Conservation (phyloP, 2,113 vertebrate species). For the Esox niger region DNA sequence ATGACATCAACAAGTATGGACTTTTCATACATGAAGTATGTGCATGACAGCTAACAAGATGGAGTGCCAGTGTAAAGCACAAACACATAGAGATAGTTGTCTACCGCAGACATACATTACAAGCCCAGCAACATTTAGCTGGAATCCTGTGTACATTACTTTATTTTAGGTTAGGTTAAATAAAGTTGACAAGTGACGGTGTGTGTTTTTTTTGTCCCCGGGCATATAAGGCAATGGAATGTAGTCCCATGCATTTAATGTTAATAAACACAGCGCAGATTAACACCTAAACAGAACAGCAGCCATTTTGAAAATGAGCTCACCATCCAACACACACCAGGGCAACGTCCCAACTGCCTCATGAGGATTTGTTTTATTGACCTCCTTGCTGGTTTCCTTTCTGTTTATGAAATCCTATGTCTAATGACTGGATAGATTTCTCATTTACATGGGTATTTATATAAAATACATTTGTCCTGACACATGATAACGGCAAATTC, state of each 20-base stretch:
- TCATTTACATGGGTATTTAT: too few relatives aligned
- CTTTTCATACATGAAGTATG: too few relatives aligned
- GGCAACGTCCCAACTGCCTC: background rate
- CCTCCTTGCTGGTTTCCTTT: slow-evolving; percentile 4
- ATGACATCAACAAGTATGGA: too few relatives aligned
- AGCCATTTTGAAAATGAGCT: slow-evolving; percentile 33
- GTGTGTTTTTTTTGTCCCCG: slow-evolving; percentile 35
- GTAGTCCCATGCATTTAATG: slow-evolving; percentile 57
- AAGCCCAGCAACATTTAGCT: slow-evolving; percentile 10
- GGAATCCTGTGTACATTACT: slow-evolving; percentile 69
- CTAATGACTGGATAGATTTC: too few relatives aligned
- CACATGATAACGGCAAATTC: too few relatives aligned
- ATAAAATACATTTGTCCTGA: too few relatives aligned
- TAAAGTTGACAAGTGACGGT: slow-evolving; percentile 73
- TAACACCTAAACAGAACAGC: slow-evolving; percentile 62
- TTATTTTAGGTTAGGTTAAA: slow-evolving; percentile 79
- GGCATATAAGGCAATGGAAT: slow-evolving; percentile 81
- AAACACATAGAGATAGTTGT: background rate
- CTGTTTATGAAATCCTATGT: background rate
- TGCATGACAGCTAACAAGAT: too few relatives aligned
- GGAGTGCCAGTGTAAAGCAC: too few relatives aligned
- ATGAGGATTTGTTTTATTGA: background rate
- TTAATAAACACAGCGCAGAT: slow-evolving; percentile 73
- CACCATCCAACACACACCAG: slow-evolving; percentile 18
- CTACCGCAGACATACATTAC: too few relatives aligned